Conservation (phyloP, 2,888 invertebrate species). For the Amblyteles armatorius region DNA sequence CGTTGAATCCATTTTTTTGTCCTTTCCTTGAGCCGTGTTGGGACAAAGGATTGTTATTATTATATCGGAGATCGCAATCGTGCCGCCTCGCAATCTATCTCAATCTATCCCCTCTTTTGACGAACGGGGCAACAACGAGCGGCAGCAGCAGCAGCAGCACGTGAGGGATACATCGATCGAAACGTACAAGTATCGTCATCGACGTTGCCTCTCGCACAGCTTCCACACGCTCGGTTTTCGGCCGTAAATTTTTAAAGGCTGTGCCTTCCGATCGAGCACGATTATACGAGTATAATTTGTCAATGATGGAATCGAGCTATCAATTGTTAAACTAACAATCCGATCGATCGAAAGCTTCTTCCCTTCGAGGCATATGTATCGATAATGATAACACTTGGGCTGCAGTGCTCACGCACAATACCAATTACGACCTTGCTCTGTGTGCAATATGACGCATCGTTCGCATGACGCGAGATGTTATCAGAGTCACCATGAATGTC, state of each 20-base stretch:
- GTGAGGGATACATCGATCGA: constrained; percentile 5
- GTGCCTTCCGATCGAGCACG: neutral
- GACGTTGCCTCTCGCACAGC: neutral
- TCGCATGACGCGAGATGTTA: neutral
- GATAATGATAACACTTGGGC: neutral
- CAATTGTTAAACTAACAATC: neutral
- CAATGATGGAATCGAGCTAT: neutral
- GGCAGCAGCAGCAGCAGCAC: constrained; percentile 3
- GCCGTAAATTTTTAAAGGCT: neutral
- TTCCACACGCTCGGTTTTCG: neutral
- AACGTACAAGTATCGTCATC: constrained; percentile 1
- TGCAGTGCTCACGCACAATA: neutral
- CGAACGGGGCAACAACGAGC: neutral
- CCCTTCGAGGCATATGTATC: neutral
- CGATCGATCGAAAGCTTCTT: neutral
- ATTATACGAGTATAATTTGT: neutral
- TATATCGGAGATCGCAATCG: constrained; percentile 1
- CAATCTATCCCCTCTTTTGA: constrained; percentile 14
- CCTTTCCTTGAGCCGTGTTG: neutral
- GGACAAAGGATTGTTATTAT: neutral
- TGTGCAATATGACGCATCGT: neutral
- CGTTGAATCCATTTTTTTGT: neutral
- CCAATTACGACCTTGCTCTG: neutral
- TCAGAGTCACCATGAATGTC: neutral
- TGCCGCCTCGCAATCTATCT: constrained; percentile 14